Evolutionary conservation across 2,888 invertebrate genomes (phyloP).

Genomic region (Lydus trimaculatus): DNA sequence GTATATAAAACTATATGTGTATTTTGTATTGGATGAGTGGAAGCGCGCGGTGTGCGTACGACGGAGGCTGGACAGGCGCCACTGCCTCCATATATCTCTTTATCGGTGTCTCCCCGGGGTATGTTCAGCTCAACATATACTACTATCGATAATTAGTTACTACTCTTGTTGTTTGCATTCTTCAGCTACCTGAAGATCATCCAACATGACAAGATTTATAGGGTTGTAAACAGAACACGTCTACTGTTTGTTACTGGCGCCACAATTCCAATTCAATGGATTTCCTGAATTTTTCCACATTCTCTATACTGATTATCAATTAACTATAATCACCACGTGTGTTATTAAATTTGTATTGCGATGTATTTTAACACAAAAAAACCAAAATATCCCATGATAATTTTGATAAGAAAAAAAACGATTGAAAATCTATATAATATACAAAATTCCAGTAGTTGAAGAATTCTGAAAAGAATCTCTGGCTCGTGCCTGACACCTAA

Average conservation of each 20-base stretch:
- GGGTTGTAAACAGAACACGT: not conserved
- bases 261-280: not conserved
- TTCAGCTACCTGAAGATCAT: not conserved
- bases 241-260: not conserved
- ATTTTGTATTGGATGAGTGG: conserved; percentile 12
- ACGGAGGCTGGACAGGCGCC: conserved; percentile 36
- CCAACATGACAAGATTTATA: not conserved
- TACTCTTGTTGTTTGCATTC: conserved; percentile 1
- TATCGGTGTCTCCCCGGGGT: conserved; percentile 34
- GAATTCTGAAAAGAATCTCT: not conserved
- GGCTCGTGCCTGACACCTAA: conserved; percentile 2
- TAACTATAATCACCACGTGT: not conserved
- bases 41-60: conserved; percentile 36
- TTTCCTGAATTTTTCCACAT: not conserved
- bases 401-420: not conserved
- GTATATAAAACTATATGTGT: not conserved
- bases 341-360: not conserved
- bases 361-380: not conserved
- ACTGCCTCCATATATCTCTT: conserved; percentile 35
- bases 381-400: not conserved
- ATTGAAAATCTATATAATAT: not conserved
- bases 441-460: not conserved
- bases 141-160: conserved; percentile 29
- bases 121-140: conserved; percentile 27
- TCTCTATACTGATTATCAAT: not conserved